Evolutionary conservation across 2,888 invertebrate species (phyloP).

Genomic region (Drosophila multiciliata): DNA sequence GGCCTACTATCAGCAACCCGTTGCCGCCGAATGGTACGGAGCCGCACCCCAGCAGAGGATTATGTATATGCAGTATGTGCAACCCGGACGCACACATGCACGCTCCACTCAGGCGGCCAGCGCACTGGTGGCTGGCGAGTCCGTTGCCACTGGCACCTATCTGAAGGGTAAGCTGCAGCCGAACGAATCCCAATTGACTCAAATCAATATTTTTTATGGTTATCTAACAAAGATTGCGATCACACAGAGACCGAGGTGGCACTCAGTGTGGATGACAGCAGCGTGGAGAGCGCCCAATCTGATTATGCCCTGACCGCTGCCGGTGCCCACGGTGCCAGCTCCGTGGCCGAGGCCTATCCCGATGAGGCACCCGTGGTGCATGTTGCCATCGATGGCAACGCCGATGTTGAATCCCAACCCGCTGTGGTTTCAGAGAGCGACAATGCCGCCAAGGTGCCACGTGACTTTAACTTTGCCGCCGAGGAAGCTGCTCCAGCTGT

Average conservation of each 20-base stretch:
- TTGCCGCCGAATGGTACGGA: constrained; percentile 79
- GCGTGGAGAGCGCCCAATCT: constrained; percentile 63
- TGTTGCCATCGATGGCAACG: constrained; percentile 53
- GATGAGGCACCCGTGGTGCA: constrained; percentile 69
- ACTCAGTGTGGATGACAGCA: constrained; percentile 53
- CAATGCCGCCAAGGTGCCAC: constrained; percentile 81
- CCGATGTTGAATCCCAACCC: constrained; percentile 36
- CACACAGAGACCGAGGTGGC: constrained; percentile 81
- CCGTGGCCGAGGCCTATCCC: constrained; percentile 84
- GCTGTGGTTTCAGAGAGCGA: constrained; percentile 52
- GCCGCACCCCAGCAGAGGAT: constrained; percentile 74
- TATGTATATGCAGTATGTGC: constrained; percentile 84
- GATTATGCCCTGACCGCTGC: constrained; percentile 78
- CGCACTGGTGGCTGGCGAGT: constrained; percentile 84
- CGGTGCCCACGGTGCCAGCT: constrained; percentile 78
- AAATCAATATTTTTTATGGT: constrained; percentile 12
- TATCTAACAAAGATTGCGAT: constrained; percentile 81
- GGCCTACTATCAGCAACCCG: constrained; percentile 82
- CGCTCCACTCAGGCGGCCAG: constrained; percentile 83
- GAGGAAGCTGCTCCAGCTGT: constrained; percentile 61
- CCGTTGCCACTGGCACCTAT: constrained; percentile 83
- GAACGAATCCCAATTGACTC: constrained; percentile 23
- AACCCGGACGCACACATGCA: constrained; percentile 79
- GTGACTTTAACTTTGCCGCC: constrained; percentile 81
- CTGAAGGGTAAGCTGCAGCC: constrained; percentile 79